These are phyloP conservation scores for Triplophysa rosa DNA, from an alignment of 2,113 vertebrate genomes.

Conservation along the genomic window DNA sequence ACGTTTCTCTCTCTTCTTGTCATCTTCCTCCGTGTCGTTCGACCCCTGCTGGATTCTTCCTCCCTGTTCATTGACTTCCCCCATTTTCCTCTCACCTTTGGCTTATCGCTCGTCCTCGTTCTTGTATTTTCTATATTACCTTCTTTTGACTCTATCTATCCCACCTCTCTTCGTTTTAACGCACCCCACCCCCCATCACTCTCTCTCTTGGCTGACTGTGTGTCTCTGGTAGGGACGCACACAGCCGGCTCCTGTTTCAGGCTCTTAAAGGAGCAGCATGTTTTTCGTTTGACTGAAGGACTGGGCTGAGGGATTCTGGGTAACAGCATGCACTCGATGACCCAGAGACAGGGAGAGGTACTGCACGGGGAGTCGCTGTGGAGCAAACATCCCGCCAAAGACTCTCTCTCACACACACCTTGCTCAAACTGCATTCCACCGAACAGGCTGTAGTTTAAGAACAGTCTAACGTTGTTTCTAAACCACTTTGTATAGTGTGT, in stretches of 20 bases:
- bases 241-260: constrained; percentile 83
- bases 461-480: not conserved
- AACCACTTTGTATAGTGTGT: too few species aligned
- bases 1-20: constrained; percentile 50
- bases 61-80: not conserved
- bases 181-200: constrained; percentile 54
- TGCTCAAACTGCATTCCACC: constrained; percentile 2
- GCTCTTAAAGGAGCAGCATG: constrained; percentile 83
- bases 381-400: constrained; percentile 43
- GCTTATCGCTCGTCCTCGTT: constrained; percentile 13
- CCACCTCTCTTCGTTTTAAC: constrained; percentile 58
- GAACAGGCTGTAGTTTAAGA: too few species aligned
- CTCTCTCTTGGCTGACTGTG: constrained; percentile 68
- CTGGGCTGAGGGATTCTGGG: constrained; percentile 72
- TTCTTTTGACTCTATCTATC: constrained; percentile 27
- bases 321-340: constrained; percentile 77
- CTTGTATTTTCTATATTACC: not conserved
- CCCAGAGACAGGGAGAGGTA: constrained; percentile 60
- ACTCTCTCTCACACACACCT: constrained; percentile 32
- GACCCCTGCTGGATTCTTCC: not conserved
- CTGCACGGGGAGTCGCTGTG: constrained; percentile 65
- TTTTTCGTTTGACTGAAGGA: constrained; percentile 60
- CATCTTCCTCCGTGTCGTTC: constrained; percentile 21
- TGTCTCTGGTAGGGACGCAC: constrained; percentile 74
- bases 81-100: not conserved